phyloP scores from a whole-genome alignment of 92 coral and sea anemone species.

The Chrysogorgia sp. region DNA sequence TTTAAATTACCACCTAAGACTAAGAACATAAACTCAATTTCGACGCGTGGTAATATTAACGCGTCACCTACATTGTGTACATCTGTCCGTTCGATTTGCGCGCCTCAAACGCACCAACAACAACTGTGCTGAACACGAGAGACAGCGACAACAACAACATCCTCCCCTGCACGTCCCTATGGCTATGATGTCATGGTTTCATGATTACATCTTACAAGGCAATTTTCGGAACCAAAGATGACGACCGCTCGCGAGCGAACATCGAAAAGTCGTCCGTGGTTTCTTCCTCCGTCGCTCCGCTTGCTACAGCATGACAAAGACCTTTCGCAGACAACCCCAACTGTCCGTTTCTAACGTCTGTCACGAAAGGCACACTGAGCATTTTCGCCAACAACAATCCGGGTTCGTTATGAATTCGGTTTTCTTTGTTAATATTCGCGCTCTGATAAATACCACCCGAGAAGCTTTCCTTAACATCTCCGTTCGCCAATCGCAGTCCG shows the following conservation, averaged over 20 bases:
- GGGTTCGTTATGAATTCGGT: background rate
- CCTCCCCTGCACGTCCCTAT: no score
- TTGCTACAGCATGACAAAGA: background rate
- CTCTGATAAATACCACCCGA: background rate
- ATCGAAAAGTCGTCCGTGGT: background rate
- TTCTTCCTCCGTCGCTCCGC: background rate
- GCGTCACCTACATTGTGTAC: background rate
- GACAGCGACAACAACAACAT: background rate
- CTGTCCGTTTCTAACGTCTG: background rate
- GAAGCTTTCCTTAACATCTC: background rate
- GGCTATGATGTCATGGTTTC: no score
- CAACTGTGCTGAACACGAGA: background rate
- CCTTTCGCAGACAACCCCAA: background rate
- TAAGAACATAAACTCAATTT: no score
- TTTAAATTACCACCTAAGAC: no score
- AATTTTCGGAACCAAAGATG: no score
- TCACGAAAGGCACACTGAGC: constrained; percentile 13
- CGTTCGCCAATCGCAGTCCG: constrained; percentile 8
- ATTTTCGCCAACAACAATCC: constrained; percentile 12
- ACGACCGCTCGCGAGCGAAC: constrained; percentile 23
- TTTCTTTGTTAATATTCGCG: no score
- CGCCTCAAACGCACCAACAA: background rate
- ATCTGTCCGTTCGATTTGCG: background rate
- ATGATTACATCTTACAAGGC: no score
- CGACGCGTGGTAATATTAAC: no score